Evolutionary conservation across 2,888 invertebrate genomes (phyloP).

Genomic region (Aproaerema taeniolella): DNA sequence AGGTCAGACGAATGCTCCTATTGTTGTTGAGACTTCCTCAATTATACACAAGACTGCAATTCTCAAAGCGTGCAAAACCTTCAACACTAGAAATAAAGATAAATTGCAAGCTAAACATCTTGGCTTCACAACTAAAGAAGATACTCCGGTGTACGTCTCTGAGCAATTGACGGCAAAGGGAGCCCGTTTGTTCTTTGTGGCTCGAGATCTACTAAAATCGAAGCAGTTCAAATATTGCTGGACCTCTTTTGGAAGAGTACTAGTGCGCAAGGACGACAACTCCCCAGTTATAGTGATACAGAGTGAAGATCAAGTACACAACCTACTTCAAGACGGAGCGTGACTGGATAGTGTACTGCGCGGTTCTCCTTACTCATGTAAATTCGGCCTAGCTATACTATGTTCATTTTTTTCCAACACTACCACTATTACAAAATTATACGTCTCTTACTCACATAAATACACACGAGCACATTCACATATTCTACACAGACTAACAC

Average conservation of each 20-base stretch:
- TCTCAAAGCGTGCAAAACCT: background rate
- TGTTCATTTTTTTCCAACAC: too few species aligned
- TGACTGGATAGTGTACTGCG: too few species aligned
- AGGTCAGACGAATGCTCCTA: background rate
- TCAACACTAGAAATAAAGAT: background rate
- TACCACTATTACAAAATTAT: too few species aligned
- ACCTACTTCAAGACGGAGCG: background rate
- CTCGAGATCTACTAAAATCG: background rate
- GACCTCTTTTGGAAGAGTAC: too few species aligned
- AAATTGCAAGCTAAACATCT: background rate
- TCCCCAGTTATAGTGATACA: background rate
- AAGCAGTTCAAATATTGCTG: background rate
- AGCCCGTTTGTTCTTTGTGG: background rate
- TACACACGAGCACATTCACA: too few species aligned
- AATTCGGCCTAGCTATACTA: too few species aligned
- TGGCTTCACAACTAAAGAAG: too few species aligned
- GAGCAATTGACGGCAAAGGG: background rate
- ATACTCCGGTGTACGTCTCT: background rate
- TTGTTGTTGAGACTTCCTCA: background rate
- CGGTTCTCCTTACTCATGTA: too few species aligned
- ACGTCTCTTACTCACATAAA: too few species aligned
- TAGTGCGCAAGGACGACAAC: background rate
- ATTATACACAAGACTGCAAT: background rate
- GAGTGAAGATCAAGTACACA: background rate
- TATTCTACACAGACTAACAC: too few species aligned